phyloP scores from a whole-genome alignment of 1,140 invertebrate genomes.

The Drosophila pandora region DNA sequence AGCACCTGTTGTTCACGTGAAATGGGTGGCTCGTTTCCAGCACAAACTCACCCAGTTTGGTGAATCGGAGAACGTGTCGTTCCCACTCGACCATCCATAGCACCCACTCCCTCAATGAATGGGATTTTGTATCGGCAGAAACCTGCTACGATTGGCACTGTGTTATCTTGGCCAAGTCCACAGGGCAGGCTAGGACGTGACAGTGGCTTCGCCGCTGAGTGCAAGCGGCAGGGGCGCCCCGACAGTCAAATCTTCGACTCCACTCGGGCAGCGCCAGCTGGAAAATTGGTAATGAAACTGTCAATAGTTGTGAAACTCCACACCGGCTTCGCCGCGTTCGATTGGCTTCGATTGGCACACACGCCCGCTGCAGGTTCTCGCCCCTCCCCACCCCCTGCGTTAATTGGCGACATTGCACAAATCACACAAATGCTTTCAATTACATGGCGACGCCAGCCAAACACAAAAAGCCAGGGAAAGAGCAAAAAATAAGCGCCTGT shows the following conservation, averaged over 20 bases:
- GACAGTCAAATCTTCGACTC: constrained; percentile 2
- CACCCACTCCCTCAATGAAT: constrained; percentile 36
- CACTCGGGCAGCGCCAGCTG: constrained; percentile 39
- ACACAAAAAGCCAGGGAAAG: constrained; percentile 33
- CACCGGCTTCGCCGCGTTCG: constrained; percentile 35
- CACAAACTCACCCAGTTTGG: constrained; percentile 47
- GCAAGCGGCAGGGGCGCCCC: constrained; percentile 6
- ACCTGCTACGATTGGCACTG: constrained; percentile 7
- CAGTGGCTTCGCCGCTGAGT: neutral
- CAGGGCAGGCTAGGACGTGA: constrained; percentile 47
- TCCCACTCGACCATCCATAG: constrained; percentile 17
- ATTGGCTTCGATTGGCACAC: constrained; percentile 51
- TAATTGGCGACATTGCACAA: constrained; percentile 79
- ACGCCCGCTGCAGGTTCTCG: constrained; percentile 7
- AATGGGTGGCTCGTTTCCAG: constrained; percentile 5
- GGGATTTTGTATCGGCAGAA: constrained; percentile 20
- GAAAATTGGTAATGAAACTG: constrained; percentile 78
- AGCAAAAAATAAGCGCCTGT: constrained; percentile 56
- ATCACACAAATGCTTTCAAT: constrained; percentile 81
- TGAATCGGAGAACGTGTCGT: constrained; percentile 48
- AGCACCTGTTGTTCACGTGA: constrained; percentile 48
- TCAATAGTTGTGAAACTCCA: constrained; percentile 62
- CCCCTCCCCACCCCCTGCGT: constrained; percentile 10
- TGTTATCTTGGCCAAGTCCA: constrained; percentile 15
- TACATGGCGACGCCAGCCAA: constrained; percentile 62